Evolutionary conservation across 1,140 invertebrate species (phyloP).

Genomic region (Melanaphis sacchari): DNA sequence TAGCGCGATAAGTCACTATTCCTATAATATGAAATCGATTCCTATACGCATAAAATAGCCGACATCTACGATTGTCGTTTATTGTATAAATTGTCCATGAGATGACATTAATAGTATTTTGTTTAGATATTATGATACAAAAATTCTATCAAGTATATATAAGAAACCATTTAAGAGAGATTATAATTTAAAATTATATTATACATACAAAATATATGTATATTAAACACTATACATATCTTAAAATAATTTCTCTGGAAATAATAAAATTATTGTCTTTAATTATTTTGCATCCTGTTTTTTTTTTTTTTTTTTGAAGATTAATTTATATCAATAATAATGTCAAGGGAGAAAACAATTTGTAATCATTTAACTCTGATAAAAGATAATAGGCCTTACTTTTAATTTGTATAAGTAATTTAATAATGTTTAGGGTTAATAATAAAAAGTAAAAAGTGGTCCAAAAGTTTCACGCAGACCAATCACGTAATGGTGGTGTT

Average conservation of each 20-base stretch:
- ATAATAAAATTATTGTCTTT: background rate
- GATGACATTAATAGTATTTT: background rate
- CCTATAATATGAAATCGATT: constrained; percentile 3
- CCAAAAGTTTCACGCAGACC: background rate
- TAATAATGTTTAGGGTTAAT: background rate
- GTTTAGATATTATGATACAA: background rate
- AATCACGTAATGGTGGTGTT: background rate
- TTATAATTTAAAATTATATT: background rate
- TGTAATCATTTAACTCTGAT: background rate
- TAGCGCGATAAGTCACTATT: background rate
- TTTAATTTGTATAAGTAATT: background rate
- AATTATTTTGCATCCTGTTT: background rate
- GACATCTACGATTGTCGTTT: background rate
- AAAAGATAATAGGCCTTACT: background rate
- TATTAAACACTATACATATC: background rate
- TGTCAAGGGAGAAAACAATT: background rate
- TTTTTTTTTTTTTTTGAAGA: background rate
- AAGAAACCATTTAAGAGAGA: background rate
- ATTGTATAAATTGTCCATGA: background rate
- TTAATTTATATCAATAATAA: background rate
- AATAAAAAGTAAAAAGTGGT: background rate
- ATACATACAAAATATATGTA: too few relatives aligned
- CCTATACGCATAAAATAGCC: background rate
- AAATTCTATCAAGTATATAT: background rate
- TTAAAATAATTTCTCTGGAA: background rate